phyloP scores from a whole-genome alignment of 2,888 invertebrate species.

The Limenitis camilla region DNA sequence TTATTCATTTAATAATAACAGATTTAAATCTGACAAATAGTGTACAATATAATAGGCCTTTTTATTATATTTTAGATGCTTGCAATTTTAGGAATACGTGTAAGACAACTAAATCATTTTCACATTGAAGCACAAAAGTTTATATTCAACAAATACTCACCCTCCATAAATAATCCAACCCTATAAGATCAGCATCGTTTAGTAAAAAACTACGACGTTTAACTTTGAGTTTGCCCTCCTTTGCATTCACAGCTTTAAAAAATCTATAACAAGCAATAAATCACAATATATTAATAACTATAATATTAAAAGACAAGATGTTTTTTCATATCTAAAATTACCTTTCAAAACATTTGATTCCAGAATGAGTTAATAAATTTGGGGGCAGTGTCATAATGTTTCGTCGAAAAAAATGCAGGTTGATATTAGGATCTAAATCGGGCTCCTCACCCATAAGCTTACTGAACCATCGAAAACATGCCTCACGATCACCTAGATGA shows the following conservation, averaged over 20 bases:
- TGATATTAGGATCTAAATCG: constrained; percentile 96
- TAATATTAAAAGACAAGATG: too few relatives aligned
- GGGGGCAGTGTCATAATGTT: constrained; percentile 95
- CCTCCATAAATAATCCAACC: constrained; percentile 96
- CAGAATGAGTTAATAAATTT: constrained; percentile 92
- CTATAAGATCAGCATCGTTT: constrained; percentile 95
- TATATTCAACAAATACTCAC: constrained; percentile 62
- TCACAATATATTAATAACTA: not conserved
- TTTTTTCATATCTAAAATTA: constrained; percentile 30
- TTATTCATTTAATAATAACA: too few relatives aligned
- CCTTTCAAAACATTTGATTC: constrained; percentile 90
- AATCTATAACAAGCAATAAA: constrained; percentile 70
- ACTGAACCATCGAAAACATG: constrained; percentile 98
- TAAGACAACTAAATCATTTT: too few relatives aligned
- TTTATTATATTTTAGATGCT: too few relatives aligned
- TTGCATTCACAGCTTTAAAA: constrained; percentile 95
- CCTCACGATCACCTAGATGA: constrained; percentile 93
- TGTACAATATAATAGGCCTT: too few relatives aligned
- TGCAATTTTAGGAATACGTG: too few relatives aligned
- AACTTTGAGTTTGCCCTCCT: constrained; percentile 92
- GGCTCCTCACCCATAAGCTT: constrained; percentile 98
- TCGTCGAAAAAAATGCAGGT: constrained; percentile 95
- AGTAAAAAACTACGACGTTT: constrained; percentile 90
- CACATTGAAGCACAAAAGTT: too few relatives aligned
- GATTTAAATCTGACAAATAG: too few relatives aligned